Conservation (phyloP, 2,797 vertebrate genomes). For the Percopsis omiscomaycus region DNA sequence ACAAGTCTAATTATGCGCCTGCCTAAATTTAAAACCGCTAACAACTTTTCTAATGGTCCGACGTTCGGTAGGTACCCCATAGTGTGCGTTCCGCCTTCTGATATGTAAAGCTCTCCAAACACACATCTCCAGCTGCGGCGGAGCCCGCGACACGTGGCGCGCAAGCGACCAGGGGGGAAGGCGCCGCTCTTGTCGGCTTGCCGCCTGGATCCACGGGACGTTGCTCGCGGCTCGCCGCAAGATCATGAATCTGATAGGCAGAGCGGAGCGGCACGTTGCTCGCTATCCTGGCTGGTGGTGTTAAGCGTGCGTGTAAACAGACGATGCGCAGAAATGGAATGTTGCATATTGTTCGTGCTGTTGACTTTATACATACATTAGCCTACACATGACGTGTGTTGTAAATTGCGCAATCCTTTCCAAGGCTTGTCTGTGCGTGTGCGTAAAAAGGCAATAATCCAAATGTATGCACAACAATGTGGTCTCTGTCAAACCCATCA, state of each 20-base stretch:
- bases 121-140: constrained; percentile 73
- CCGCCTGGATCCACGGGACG: constrained; percentile 75
- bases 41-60: background rate
- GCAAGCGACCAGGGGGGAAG: constrained; percentile 76
- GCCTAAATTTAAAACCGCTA: too few species aligned
- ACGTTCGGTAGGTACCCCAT: constrained; percentile 10
- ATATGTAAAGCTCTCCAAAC: constrained; percentile 37
- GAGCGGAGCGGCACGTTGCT: constrained; percentile 29
- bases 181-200: constrained; percentile 75
- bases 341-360: constrained; percentile 4
- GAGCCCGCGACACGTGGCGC: constrained; percentile 84
- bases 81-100: constrained; percentile 14
- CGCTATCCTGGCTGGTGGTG: constrained; percentile 3
- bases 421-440: constrained; percentile 41
- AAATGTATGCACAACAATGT: constrained; percentile 43
- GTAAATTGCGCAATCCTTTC: constrained; percentile 39
- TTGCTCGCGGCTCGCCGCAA: constrained; percentile 69
- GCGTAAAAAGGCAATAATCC: constrained; percentile 30
- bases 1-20: too few species aligned
- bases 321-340: background rate
- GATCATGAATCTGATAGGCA: constrained; percentile 67
- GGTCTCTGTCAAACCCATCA: constrained; percentile 55
- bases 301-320: background rate
- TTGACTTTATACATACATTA: background rate
- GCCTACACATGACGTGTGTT: constrained; percentile 5